Base-by-base conservation (phyloP, 2,797 vertebrate species). In the Vultur gryphus region DNA sequence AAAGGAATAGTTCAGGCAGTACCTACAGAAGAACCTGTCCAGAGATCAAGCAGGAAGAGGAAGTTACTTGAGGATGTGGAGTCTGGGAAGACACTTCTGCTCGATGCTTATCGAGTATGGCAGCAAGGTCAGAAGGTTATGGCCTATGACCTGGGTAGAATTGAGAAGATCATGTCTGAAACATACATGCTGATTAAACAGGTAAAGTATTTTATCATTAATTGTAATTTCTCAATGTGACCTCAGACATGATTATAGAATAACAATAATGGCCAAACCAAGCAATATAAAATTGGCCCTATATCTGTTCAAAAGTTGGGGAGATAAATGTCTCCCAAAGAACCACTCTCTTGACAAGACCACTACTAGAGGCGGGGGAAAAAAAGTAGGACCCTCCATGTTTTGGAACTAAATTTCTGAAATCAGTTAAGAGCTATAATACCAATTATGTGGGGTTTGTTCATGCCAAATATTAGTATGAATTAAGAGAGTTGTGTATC, bases 171-270 rank as follows among this genome's bases (percentile, higher is more conserved):
- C 98, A 99, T 99, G 99, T 99, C 99, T 1, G 99, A 99, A 98
- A 99, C 99, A 0, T 99, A 99, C 95, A 99, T 99, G 99, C 99
- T 99, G 95, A 99, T 99, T 90, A 99, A 99, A 97, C 99, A 99
- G 99, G 99, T 99, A 96, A 92, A 94, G 11, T 31, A 33, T 72
- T 86, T 48, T 79, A 1, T 62, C 16, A 17, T 54, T 80, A 43
- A 24, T 41, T 49, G 7, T 61, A 31, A 25, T 70, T 92, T 92
- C 13, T 67, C 25, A 75, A 0, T 66, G 55, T 77, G 26, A 41
- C 18, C 55, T 82, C 51, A 28, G 55, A 48, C 6, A 2, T 25
- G 7, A 24, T 39, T 49, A 39, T 20, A 81, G 65, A 55, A 5
- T 46, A 77, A 55, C 9, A 82, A 11, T 55, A 75, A 41, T 25